Conservation (phyloP, 1,140 invertebrate species). For the Eciton burchellii region DNA sequence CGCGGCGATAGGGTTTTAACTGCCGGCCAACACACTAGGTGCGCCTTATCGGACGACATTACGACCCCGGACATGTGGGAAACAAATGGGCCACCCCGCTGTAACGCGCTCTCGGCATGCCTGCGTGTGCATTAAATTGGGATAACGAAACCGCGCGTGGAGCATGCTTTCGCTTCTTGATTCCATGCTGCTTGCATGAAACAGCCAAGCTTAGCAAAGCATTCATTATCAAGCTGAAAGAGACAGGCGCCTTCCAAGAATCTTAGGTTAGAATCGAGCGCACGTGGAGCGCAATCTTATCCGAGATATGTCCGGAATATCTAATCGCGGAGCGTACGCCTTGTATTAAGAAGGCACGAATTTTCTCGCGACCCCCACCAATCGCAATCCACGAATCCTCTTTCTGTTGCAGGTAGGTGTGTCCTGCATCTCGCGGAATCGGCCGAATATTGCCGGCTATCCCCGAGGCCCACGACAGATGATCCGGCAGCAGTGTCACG, state of each 20-base stretch:
- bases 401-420: slow-evolving; percentile 73
- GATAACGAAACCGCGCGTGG: slow-evolving; percentile 52
- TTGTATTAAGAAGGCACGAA: no score
- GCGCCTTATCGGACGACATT: slow-evolving; percentile 72
- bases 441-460: slow-evolving; percentile 3
- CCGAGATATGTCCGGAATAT: no score
- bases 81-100: slow-evolving; percentile 65
- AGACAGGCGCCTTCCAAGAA: no score
- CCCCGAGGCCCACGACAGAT: neutral
- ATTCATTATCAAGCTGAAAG: no score
- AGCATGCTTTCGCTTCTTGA: neutral
- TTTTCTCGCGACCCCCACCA: neutral
- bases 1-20: slow-evolving; percentile 71
- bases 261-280: no score
- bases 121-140: slow-evolving; percentile 55
- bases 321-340: no score
- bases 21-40: slow-evolving; percentile 69
- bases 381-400: neutral
- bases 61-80: slow-evolving; percentile 54
- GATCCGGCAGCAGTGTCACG: slow-evolving; percentile 3
- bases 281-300: no score
- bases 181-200: neutral
- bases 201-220: no score
- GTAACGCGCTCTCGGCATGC: slow-evolving; percentile 63
- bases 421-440: neutral